phyloP scores from a whole-genome alignment of 1,140 invertebrate genomes.

The Cylas formicarius region DNA sequence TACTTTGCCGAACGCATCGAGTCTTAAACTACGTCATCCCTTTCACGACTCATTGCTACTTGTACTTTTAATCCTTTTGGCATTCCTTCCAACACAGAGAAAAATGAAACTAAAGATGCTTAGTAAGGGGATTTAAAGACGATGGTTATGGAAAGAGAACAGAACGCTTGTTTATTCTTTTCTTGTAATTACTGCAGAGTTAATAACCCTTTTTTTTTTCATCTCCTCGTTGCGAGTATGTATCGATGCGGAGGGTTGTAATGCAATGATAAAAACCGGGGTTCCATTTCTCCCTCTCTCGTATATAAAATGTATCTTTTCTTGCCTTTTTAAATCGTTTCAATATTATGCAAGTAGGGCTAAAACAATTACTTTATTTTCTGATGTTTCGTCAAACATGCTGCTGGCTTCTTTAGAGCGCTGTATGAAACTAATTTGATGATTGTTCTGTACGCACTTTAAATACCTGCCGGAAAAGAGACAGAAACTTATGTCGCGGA shows the following conservation, averaged over 20 bases:
- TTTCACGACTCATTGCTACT: constrained; percentile 28
- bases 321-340: not conserved
- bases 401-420: not conserved
- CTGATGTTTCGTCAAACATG: not conserved
- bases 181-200: constrained; percentile 20
- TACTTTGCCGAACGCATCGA: constrained; percentile 22
- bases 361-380: not conserved
- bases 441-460: too few species aligned
- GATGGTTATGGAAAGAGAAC: constrained; percentile 21
- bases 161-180: constrained; percentile 24
- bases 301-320: constrained; percentile 1
- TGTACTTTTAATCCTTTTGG: constrained; percentile 25
- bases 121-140: constrained; percentile 26
- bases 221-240: too few species aligned
- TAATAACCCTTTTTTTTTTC: constrained; percentile 16
- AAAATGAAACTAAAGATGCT: constrained; percentile 27
- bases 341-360: not conserved
- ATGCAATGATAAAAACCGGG: too few species aligned
- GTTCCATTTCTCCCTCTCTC: too few species aligned
- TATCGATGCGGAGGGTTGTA: too few species aligned
- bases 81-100: constrained; percentile 26
- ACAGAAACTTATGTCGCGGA: too few species aligned
- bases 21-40: constrained; percentile 26
- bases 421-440: too few species aligned
- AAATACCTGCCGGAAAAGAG: too few species aligned